A percentile compares a stretch with the other conserved stretches of the same genome.
Conservation (phyloP, 2,888 invertebrate genomes). For the Philereme vetulata region DNA sequence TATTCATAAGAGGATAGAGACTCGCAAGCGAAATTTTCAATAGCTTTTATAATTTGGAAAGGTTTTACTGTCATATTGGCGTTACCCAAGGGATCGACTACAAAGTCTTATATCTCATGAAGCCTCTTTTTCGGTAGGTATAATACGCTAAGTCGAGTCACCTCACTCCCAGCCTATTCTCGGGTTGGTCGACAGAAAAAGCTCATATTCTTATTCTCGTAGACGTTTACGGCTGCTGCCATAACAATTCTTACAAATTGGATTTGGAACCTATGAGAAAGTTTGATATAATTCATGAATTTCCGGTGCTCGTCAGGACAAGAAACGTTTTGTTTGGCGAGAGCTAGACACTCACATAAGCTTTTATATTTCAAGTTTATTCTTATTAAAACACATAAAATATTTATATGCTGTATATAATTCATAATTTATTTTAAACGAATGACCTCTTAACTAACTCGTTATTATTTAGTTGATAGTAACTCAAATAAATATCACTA, state of each 20-base stretch:
- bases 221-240: slow-evolving; percentile 59
- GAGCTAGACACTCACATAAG: background rate
- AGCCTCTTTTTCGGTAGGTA: slow-evolving; percentile 59
- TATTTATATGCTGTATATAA: too few relatives aligned
- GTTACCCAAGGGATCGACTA: slow-evolving; percentile 64
- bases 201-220: slow-evolving; percentile 61
- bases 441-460: too few relatives aligned
- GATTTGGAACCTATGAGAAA: slow-evolving; percentile 59
- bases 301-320: slow-evolving; percentile 36
- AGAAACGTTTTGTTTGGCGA: slow-evolving; percentile 24
- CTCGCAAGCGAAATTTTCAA: slow-evolving; percentile 71
- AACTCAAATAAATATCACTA: too few relatives aligned
- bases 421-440: too few relatives aligned
- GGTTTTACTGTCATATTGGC: slow-evolving; percentile 70
- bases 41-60: slow-evolving; percentile 70
- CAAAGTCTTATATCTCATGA: slow-evolving; percentile 76
- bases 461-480: too few relatives aligned
- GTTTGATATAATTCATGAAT: slow-evolving; percentile 52
- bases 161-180: slow-evolving; percentile 52
- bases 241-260: slow-evolving; percentile 69
- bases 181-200: slow-evolving; percentile 57
- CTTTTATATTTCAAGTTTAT: background rate
- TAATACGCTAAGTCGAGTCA: slow-evolving; percentile 58
- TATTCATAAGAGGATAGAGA: background rate
- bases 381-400: background rate